Evolutionary conservation across 2,888 invertebrate genomes (phyloP).

Genomic region (Dyspetes luteomarginatus): DNA sequence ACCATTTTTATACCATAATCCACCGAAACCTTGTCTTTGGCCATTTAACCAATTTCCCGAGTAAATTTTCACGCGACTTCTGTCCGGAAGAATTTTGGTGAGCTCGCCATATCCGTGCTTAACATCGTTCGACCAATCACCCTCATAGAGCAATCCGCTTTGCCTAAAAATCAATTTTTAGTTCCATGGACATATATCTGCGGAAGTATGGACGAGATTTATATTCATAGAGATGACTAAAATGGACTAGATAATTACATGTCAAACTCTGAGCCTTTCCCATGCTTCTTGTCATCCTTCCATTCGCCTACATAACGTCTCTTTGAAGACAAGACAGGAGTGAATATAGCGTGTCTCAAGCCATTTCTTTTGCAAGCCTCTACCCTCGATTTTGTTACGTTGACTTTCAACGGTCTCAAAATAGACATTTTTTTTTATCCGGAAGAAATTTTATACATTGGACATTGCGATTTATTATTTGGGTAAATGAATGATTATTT

Average conservation of each 20-base stretch:
- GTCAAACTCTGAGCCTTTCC: conserved; percentile 75
- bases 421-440: conserved; percentile 79
- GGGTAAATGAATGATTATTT: not conserved
- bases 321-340: conserved; percentile 80
- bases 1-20: conserved; percentile 85
- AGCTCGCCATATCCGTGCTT: conserved; percentile 87
- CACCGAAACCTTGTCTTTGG: conserved; percentile 86
- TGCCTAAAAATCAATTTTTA: conserved; percentile 52
- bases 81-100: conserved; percentile 65
- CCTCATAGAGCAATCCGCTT: conserved; percentile 85
- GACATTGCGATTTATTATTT: not conserved
- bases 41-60: conserved; percentile 87
- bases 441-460: not conserved
- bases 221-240: not conserved
- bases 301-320: conserved; percentile 86
- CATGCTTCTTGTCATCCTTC: conserved; percentile 84
- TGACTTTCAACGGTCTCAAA: conserved; percentile 84
- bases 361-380: conserved; percentile 84
- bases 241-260: conserved; percentile 62
- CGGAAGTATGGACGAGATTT: not conserved
- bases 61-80: conserved; percentile 79
- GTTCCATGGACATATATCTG: conserved; percentile 8
- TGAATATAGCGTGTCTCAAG: conserved; percentile 85
- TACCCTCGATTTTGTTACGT: conserved; percentile 73
- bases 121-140: conserved; percentile 85